Base-by-base conservation (phyloP, 2,888 invertebrate genomes). In the Hydrotaea diabolus region DNA sequence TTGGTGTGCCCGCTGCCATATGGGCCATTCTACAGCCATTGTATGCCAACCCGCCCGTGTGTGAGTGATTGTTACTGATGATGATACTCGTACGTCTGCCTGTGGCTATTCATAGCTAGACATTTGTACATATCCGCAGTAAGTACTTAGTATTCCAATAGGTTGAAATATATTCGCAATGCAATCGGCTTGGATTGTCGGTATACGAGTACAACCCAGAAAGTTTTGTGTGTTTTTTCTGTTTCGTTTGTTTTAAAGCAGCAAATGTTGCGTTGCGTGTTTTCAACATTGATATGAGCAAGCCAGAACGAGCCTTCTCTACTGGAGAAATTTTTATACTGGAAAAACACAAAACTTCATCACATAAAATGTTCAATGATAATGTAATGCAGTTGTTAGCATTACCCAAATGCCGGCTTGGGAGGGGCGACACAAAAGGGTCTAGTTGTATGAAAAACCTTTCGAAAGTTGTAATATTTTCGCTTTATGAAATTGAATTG, bases 401-500 rank as follows among this genome's bases (percentile, higher is more conserved):
- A 2, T 8, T 59, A 43, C 43, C 39, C 13, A 17, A 17, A 17
- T 1, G 43, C 2, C 7, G 57, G 57, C 23, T 57, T 4, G 57
- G 15, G 15, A 43, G 43, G 13, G 53, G 5, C 1, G 53, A 19
- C 53, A 3, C 36, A 19, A 5, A n/a, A n/a, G n/a, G n/a, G n/a
- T n/a, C n/a, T n/a, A n/a, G n/a, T n/a, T n/a, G n/a, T n/a, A n/a
- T n/a, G n/a, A n/a, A n/a, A n/a, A 17, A 26, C 66, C 8, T 19
- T n/a, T 66, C 15, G 39, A 69, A n/a, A n/a, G n/a, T n/a, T n/a
- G n/a, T n/a, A n/a, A n/a, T n/a, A 69, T 46, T 43, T 69, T 69
- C 69, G 46, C 69, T 69, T 69, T 69, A 46, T 7, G 13, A 69
- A 43, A 69, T 69, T 69, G 43, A 69, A 69, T 43, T 39, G 21